phyloP scores from a whole-genome alignment of 30 jellyfish, hydroid and myxozoan genomes.

The Calvadosia cruxmelitensis region DNA sequence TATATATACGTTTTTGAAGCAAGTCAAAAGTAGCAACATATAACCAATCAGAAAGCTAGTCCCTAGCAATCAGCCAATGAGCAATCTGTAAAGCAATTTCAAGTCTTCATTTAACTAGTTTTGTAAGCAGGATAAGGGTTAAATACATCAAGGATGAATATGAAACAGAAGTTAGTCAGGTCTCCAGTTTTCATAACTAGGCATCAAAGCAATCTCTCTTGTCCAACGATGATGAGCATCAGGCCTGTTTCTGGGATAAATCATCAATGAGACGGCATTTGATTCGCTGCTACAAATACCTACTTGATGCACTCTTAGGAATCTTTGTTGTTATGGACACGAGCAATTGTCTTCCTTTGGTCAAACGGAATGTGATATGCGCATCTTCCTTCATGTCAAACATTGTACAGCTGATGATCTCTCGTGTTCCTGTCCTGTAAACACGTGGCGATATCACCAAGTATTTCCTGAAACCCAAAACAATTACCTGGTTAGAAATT shows the following conservation, averaged over 20 bases:
- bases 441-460: slow-evolving; percentile 22
- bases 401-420: slow-evolving; percentile 9
- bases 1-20: too few species aligned
- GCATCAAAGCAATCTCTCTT: too few species aligned
- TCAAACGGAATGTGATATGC: neutral
- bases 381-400: slow-evolving; percentile 3
- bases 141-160: too few species aligned
- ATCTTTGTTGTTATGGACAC: neutral
- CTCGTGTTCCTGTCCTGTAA: slow-evolving; percentile 19
- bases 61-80: too few species aligned
- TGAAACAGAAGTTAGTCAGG: too few species aligned
- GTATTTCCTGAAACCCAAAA: slow-evolving; percentile 6
- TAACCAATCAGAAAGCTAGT: too few species aligned
- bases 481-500: too few species aligned
- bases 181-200: too few species aligned
- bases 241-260: neutral
- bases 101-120: too few species aligned
- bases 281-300: neutral
- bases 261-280: neutral
- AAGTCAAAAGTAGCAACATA: too few species aligned
- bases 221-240: neutral
- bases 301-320: slow-evolving; percentile 11
- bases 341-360: neutral
- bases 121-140: too few species aligned
- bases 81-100: too few species aligned